Percentiles rank a stretch among this genome's conserved stretches.
phyloP scores from a whole-genome alignment of 2,797 vertebrate genomes.

The Limosa lapponica region DNA sequence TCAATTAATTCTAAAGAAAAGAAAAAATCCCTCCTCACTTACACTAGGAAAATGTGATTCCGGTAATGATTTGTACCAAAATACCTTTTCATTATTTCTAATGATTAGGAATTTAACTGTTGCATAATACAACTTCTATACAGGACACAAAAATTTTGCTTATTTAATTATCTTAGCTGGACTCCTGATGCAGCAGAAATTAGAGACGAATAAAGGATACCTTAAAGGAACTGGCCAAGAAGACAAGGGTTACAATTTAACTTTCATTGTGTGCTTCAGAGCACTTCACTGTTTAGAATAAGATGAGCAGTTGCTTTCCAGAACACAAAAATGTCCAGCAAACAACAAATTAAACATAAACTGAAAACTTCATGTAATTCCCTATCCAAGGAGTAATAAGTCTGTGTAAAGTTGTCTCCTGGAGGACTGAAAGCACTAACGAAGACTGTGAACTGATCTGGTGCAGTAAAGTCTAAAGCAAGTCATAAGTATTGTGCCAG shows the following conservation, averaged over 20 bases:
- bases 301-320: not conserved
- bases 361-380: not conserved
- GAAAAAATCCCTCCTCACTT: not conserved
- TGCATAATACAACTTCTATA: not conserved
- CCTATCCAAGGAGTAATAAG: not conserved
- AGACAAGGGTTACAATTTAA: not conserved
- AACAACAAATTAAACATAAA: not conserved
- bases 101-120: not conserved
- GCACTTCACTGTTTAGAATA: not conserved
- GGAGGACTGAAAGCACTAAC: not conserved
- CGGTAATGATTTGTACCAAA: not conserved
- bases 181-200: not conserved
- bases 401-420: not conserved
- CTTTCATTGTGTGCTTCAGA: not conserved
- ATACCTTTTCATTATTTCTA: not conserved
- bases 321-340: not conserved
- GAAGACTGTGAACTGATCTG: not conserved
- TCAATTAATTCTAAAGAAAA: not conserved
- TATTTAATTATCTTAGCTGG: not conserved
- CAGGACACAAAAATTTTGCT: not conserved
- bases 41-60: not conserved
- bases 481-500: accelerated
- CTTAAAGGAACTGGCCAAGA: not conserved
- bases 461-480: not conserved
- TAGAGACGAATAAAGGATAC: not conserved